Conservation (phyloP, 2,888 invertebrate genomes). For the Nomada fabriciana region DNA sequence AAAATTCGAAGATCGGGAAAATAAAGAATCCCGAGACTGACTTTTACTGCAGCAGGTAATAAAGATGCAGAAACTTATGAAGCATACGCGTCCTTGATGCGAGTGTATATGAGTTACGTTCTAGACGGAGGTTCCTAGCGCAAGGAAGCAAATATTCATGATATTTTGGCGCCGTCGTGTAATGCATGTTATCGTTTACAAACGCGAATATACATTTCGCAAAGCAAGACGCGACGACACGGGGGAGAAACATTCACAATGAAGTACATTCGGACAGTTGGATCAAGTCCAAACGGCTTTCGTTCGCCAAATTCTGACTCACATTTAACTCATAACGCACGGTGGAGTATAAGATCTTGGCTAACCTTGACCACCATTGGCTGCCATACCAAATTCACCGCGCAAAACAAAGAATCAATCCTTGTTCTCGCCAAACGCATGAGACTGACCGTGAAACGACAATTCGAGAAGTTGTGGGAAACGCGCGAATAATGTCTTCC, state of each 20-base stretch:
- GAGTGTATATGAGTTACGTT: not conserved
- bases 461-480: too few relatives aligned
- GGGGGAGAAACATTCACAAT: conserved; percentile 10
- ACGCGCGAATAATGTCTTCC: too few relatives aligned
- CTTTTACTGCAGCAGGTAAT: not conserved
- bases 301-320: conserved; percentile 64
- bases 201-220: conserved; percentile 16
- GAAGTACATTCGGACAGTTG: conserved; percentile 54
- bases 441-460: too few relatives aligned
- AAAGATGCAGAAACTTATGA: not conserved
- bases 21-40: too few relatives aligned
- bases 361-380: conserved; percentile 51
- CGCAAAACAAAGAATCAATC: conserved; percentile 27
- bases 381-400: conserved; percentile 19
- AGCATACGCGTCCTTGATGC: not conserved
- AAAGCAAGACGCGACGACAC: conserved; percentile 10
- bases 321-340: conserved; percentile 39
- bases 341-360: conserved; percentile 13
- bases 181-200: conserved; percentile 15
- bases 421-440: conserved; percentile 8
- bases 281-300: conserved; percentile 61
- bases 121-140: not conserved
- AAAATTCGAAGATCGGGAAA: too few relatives aligned
- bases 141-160: not conserved
- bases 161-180: conserved; percentile 26